Evolutionary conservation across 2,888 invertebrate species (phyloP).

Genomic region (Rhabditoides inermis): DNA sequence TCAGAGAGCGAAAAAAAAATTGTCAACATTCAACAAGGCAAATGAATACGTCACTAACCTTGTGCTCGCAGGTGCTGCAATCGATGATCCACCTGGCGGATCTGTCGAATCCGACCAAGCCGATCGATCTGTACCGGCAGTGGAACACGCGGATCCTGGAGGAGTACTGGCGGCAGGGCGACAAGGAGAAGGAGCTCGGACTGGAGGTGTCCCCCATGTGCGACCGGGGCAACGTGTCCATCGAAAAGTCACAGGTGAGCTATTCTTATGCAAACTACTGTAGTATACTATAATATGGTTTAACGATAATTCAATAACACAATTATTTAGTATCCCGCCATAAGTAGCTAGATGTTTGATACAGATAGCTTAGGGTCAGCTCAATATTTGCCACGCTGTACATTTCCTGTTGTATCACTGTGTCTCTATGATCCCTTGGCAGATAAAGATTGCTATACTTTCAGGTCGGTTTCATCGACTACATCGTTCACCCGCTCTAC

Average conservation of each 20-base stretch:
- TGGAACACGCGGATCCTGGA: slow-evolving; percentile 95
- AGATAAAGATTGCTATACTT: too few relatives aligned
- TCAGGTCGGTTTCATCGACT: slow-evolving; percentile 94
- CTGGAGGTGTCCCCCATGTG: slow-evolving; percentile 99
- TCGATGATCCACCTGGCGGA: slow-evolving; percentile 99
- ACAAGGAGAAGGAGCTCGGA: slow-evolving; percentile 75
- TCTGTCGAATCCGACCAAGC: slow-evolving; percentile 83
- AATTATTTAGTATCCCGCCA: too few relatives aligned
- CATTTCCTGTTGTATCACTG: too few relatives aligned
- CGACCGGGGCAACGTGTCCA: slow-evolving; percentile 87
- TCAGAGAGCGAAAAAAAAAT: too few relatives aligned
- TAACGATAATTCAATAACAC: background rate
- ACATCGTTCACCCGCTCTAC: slow-evolving; percentile 98
- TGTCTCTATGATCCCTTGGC: too few relatives aligned
- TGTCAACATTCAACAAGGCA: too few relatives aligned
- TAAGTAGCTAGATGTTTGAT: too few relatives aligned
- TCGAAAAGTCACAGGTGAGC: slow-evolving; percentile 84
- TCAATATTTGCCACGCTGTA: too few relatives aligned
- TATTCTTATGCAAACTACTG: too few relatives aligned
- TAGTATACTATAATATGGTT: too few relatives aligned
- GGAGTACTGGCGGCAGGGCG: slow-evolving; percentile 93
- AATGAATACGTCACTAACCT: too few relatives aligned
- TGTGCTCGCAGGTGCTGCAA: slow-evolving; percentile 91
- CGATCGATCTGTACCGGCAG: slow-evolving; percentile 79
- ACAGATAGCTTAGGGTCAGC: too few relatives aligned